Percentiles rank a stretch among this genome's conserved stretches.
phyloP scores from a whole-genome alignment of 2,797 vertebrate species.

The Rhabdophis nuchalis region DNA sequence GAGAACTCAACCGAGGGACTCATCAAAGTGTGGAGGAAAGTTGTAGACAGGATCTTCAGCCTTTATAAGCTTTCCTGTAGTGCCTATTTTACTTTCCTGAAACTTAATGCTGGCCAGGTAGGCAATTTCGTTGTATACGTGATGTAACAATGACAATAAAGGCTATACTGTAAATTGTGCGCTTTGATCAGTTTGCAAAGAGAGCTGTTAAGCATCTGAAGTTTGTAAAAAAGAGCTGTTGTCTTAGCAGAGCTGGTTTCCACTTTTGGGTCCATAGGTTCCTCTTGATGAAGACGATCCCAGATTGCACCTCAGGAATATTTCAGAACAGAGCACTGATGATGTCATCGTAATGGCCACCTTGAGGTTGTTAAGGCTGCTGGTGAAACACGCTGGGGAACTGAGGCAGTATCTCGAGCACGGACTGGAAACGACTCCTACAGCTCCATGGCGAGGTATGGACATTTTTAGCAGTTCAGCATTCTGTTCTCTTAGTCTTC shows the following conservation, averaged over 20 bases:
- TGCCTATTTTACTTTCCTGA: conserved; percentile 97
- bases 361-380: conserved; percentile 84
- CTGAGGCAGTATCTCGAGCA: conserved; percentile 91
- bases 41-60: conserved; percentile 94
- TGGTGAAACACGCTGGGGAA: conserved; percentile 96
- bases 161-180: not conserved
- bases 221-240: not conserved
- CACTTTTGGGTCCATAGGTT: conserved; percentile 69
- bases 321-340: conserved; percentile 91
- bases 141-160: no score
- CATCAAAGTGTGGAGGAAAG: conserved; percentile 91
- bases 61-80: conserved; percentile 94
- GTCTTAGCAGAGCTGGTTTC: conserved; percentile 27
- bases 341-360: conserved; percentile 98
- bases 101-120: conserved; percentile 95
- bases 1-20: conserved; percentile 88
- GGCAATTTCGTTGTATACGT: not conserved
- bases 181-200: not conserved
- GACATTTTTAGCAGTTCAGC: not conserved
- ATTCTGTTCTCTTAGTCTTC: not conserved
- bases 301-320: conserved; percentile 77
- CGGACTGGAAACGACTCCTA: conserved; percentile 93
- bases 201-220: not conserved
- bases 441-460: conserved; percentile 93
- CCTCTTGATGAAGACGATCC: conserved; percentile 90